Conservation (phyloP, 2,888 invertebrate species). For the Metellina segmentata region DNA sequence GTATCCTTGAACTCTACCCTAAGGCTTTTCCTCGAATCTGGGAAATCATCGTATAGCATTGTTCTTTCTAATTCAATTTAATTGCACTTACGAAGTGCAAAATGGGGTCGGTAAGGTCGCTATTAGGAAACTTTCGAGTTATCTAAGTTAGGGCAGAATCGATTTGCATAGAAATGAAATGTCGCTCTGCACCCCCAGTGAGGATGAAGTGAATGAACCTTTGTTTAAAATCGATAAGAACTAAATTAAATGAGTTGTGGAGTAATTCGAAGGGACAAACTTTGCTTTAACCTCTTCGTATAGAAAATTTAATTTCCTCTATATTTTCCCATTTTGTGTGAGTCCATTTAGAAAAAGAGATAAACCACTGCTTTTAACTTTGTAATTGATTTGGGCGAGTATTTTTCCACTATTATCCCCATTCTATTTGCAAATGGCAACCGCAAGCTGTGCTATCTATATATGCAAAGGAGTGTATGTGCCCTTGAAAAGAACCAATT, state of each 20-base stretch:
- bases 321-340: conserved; percentile 1
- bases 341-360: conserved; percentile 28
- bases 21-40: no score
- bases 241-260: conserved; percentile 26
- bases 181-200: background rate
- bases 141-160: background rate
- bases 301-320: conserved; percentile 47
- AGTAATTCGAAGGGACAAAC: conserved; percentile 27
- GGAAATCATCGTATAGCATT: background rate
- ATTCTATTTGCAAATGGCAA: conserved; percentile 54
- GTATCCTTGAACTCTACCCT: no score
- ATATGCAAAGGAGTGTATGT: conserved; percentile 13
- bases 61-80: background rate
- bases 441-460: conserved; percentile 30
- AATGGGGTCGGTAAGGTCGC: background rate
- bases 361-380: conserved; percentile 46
- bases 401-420: conserved; percentile 18
- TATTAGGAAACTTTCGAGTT: background rate
- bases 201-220: background rate
- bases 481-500: conserved; percentile 43
- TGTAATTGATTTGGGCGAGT: conserved; percentile 50
- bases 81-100: background rate
- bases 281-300: conserved; percentile 41
- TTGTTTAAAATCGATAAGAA: conserved; percentile 30
- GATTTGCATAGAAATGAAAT: background rate